These are phyloP conservation scores for Acanthisitta chloris DNA, from an alignment of 2,113 vertebrate species.

Conservation along the genomic window DNA sequence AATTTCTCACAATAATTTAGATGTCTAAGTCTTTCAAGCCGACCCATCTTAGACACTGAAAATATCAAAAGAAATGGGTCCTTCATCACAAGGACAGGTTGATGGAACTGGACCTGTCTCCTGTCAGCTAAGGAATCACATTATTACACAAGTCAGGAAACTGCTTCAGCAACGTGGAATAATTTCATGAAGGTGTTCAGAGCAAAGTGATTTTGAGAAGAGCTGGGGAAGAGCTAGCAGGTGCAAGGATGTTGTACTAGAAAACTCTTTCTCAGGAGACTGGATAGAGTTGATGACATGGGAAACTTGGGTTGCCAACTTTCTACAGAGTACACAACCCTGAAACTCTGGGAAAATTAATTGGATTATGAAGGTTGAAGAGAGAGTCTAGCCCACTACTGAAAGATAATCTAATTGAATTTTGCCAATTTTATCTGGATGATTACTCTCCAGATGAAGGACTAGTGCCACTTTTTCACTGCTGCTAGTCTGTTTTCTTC, in stretches of 20 bases:
- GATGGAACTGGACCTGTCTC: background rate
- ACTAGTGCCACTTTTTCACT: background rate
- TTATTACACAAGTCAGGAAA: background rate
- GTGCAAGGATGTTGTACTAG: slow-evolving; percentile 33
- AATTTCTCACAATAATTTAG: background rate
- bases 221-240: slow-evolving; percentile 1
- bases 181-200: background rate
- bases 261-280: background rate
- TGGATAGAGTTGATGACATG: slow-evolving; percentile 35
- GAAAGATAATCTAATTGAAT: background rate
- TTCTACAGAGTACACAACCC: background rate
- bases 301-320: slow-evolving; percentile 39
- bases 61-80: background rate
- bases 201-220: background rate
- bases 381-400: background rate
- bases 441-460: background rate
- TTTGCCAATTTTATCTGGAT: background rate
- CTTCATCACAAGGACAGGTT: background rate
- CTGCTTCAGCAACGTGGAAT: background rate
- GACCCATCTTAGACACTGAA: background rate
- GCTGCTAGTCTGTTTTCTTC: background rate
- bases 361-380: background rate
- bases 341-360: background rate
- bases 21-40: background rate
- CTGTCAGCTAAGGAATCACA: background rate